These are phyloP conservation scores for Phainopepla nitens DNA, from an alignment of 2,113 vertebrate genomes.

Conservation along the genomic window DNA sequence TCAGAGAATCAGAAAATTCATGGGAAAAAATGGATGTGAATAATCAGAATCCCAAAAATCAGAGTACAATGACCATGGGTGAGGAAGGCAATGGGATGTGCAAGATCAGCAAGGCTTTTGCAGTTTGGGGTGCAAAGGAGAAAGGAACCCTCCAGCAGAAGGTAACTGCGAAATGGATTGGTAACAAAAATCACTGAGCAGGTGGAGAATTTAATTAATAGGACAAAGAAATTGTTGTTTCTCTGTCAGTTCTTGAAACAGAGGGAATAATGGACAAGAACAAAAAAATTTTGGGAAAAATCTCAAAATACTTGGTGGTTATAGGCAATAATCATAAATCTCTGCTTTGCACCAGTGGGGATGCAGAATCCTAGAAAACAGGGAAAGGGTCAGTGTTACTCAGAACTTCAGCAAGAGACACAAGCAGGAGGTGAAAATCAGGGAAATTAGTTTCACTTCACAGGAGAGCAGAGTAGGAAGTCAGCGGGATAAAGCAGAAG, in stretches of 20 bases:
- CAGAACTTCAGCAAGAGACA: not conserved
- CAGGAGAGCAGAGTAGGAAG: not conserved
- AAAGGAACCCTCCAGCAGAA: not conserved
- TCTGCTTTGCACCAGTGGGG: not conserved
- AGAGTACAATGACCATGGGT: not conserved
- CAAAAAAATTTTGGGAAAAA: not conserved
- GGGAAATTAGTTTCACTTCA: not conserved
- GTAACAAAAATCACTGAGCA: not conserved
- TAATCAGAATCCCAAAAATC: not conserved
- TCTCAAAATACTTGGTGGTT: not conserved
- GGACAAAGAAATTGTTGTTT: rapidly evolving
- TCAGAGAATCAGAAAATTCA: not conserved
- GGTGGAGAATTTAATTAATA: no score
- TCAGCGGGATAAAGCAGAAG: not conserved
- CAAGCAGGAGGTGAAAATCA: not conserved
- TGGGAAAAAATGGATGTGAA: not conserved
- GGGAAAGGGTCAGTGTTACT: not conserved
- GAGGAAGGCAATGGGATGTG: not conserved
- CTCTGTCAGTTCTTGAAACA: not conserved
- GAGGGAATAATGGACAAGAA: not conserved
- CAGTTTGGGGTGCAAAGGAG: not conserved
- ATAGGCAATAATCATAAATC: not conserved
- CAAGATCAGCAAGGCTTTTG: not conserved
- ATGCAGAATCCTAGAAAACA: not conserved
- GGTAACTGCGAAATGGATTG: not conserved